phyloP scores from a whole-genome alignment of 2,113 vertebrate genomes.

The Amblyornis subalaris region DNA sequence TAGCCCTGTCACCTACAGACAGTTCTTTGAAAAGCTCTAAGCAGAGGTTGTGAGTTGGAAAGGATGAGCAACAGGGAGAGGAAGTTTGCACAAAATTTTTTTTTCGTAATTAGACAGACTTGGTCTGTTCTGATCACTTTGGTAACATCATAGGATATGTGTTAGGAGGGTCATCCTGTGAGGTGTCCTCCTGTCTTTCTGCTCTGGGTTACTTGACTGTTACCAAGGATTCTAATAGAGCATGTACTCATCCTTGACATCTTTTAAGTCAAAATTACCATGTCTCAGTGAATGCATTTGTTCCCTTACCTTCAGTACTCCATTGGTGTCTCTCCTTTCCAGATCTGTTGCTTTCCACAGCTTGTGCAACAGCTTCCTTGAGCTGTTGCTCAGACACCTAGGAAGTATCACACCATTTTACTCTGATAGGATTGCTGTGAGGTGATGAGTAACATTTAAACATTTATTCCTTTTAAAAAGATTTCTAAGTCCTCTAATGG shows the following conservation, averaged over 20 bases:
- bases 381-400: conserved; percentile 91
- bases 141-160: rapidly evolving
- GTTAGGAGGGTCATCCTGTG: not conserved
- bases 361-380: conserved; percentile 84
- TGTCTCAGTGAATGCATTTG: not conserved
- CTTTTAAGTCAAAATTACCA: not conserved
- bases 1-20: not conserved
- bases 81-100: not conserved
- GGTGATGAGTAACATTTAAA: not conserved
- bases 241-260: not conserved
- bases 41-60: not conserved
- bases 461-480: not conserved
- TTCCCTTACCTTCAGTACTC: conserved; percentile 80
- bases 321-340: conserved; percentile 82
- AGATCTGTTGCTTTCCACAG: conserved; percentile 78
- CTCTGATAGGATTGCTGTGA: not conserved
- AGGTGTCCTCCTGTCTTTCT: not conserved
- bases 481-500: not conserved
- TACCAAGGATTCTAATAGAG: not conserved
- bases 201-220: not conserved
- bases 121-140: not conserved
- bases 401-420: not conserved
- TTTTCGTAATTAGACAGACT: not conserved
- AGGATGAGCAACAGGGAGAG: not conserved
- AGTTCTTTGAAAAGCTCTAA: not conserved